Conservation (phyloP, 2,797 vertebrate genomes). For the Pampus argenteus region DNA sequence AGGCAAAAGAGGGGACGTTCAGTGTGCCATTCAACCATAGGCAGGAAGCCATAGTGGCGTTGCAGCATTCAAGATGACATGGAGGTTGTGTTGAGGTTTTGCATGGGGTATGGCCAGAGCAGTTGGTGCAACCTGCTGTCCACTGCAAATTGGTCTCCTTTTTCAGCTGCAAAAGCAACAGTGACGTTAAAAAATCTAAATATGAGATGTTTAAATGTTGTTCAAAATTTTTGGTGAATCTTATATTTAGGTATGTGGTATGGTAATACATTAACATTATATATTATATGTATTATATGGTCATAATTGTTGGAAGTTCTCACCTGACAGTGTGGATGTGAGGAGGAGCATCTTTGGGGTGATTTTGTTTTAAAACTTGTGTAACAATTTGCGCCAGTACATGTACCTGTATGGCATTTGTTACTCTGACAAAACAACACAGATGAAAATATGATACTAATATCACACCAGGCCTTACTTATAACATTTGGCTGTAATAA, state of each 20-base stretch:
- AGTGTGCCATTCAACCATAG: slow-evolving; percentile 84
- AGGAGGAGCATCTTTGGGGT: slow-evolving; percentile 36
- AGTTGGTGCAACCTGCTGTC: slow-evolving; percentile 82
- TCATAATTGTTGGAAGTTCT: background rate
- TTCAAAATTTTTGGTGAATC: background rate
- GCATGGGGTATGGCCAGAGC: slow-evolving; percentile 65
- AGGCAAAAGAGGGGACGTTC: slow-evolving; percentile 72
- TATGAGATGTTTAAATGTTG: background rate
- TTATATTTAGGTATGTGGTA: background rate
- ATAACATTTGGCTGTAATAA: background rate
- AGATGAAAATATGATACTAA: background rate
- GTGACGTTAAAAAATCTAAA: background rate
- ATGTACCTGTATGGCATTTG: slow-evolving; percentile 80
- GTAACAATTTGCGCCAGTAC: slow-evolving; percentile 79
- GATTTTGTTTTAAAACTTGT: slow-evolving; percentile 49
- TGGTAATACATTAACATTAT: background rate
- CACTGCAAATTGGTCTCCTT: slow-evolving; percentile 71
- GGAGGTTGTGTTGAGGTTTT: slow-evolving; percentile 25
- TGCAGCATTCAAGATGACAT: slow-evolving; percentile 88
- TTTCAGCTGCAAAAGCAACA: slow-evolving; percentile 81
- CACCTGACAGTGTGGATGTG: slow-evolving; percentile 85
- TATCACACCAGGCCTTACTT: background rate
- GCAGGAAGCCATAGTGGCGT: slow-evolving; percentile 80
- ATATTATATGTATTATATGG: background rate
- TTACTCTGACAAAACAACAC: slow-evolving; percentile 77